Evolutionary conservation across 1,140 invertebrate genomes (phyloP), one percentile per base, ranked within the genome.

Genomic region (Heliconius melpomene): DNA sequence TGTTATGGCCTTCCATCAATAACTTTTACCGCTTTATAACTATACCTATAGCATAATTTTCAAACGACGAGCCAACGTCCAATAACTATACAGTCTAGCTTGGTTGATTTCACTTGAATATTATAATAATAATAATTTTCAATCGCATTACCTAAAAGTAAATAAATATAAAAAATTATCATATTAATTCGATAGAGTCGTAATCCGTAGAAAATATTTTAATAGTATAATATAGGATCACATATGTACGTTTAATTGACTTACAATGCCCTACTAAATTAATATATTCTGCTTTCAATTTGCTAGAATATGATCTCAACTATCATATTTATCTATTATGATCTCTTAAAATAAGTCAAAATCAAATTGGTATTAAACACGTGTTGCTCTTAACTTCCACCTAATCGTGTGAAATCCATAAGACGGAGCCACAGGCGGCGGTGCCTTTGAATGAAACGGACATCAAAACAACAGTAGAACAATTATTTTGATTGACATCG

Each of bases 401-500:
- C 11, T 57, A 70, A 82, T 76, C 73, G 77, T 74, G 66, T 82
- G 80, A 82, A 82, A 82, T 79, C 77, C 77, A 82, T 79, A 79
- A 82, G 74, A 74, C 50, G 75, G 23, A 73, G 73, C 77, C 77
- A 79, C 38, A 76, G 77, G 79, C 75, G 77, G 74, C 80, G 80
- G 80, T 76, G 29, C 77, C 80, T 82, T 82, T 82, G 77, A 82
- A 73, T 54, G 54, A 75, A 79, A 70, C 23, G 77, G 72, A 60
- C 80, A 79, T 74, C 36, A 74, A 81, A 77, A 81, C 54, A 75
- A 78, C 79, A 82, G 80, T 79, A 79, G 77, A 82, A 79, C 77
- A 82, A 82, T 82, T 82, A 82, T 76, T 79, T 85, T 84, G 82
- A 82, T 83, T 83, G 85, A 84, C 83, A 76, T 82, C 50, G 78